Base-by-base conservation (phyloP, 1,140 invertebrate genomes). In the Amphibalanus amphitrite region DNA sequence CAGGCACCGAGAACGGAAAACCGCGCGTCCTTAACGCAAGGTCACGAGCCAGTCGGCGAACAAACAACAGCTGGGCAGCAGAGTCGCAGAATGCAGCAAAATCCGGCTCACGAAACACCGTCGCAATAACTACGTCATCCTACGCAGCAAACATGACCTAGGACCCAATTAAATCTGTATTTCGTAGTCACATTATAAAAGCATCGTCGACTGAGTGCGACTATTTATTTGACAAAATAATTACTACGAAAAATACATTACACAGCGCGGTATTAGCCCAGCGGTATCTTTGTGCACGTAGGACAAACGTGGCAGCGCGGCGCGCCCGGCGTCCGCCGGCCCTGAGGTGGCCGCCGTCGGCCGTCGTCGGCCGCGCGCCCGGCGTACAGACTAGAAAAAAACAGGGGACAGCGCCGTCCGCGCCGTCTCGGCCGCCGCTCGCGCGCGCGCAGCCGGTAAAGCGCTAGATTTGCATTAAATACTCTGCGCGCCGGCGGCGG, bases 221-320 rank as follows among this genome's bases (percentile, higher is more conserved):
- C 47, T 59, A 59, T 59, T 59, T 59, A 59, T 59, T 59, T 59
- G 47, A 59, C 47, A 59, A 59, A 59, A 59, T 59, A 59, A 59
- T 59, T 59, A 59, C 47, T 59, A 59, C 47, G 47, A 59, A 59
- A 20, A 59, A 59, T 20, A 59, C 20, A 59, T 23, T 20, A 20
- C 47, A 59, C 47, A 59, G 13, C 10, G 47, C 47, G 3, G 47
- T 38, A 59, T 59, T 59, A 59, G 47, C 13, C 47, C 47, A 59
- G 47, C 47, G 47, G 47, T 59, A 59, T 59, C 47, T 3, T 59
- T 59, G 47, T 59, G 47, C 47, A 59, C 47, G 1, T 38, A 59
- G 20, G 47, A 59, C 47, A 59, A 59, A 59, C 17, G 17, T 23
- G 47, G 47, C 17, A 15, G 33, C 33, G 33, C 4, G 33, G 4